Evolutionary conservation across 2,888 invertebrate species (phyloP).

Genomic region (Gnatocerus cornutus): DNA sequence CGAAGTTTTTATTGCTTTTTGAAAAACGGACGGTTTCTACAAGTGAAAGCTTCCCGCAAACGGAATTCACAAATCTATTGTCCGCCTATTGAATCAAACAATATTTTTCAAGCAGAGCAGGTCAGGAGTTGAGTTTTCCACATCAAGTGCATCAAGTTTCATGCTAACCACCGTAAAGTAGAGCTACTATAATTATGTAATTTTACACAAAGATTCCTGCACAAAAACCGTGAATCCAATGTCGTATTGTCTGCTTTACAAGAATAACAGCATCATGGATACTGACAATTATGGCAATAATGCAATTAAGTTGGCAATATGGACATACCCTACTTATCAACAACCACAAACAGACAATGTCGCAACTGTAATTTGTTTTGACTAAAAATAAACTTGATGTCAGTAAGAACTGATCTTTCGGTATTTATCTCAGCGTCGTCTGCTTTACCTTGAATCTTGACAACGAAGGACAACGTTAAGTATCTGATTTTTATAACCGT

Average conservation of each 20-base stretch:
- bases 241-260: background rate
- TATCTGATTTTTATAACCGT: background rate
- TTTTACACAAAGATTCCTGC: constrained; percentile 26
- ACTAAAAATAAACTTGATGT: constrained; percentile 38
- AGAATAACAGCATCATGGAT: constrained; percentile 25
- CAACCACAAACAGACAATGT: background rate
- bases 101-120: constrained; percentile 6
- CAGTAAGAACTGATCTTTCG: constrained; percentile 9
- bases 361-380: constrained; percentile 20
- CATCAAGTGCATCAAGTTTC: constrained; percentile 8
- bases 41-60: too few species aligned
- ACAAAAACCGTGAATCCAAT: constrained; percentile 27
- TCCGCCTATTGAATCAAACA: too few species aligned
- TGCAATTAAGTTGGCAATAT: constrained; percentile 16
- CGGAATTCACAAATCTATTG: too few species aligned
- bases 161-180: constrained; percentile 27
- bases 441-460: constrained; percentile 28
- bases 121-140: background rate
- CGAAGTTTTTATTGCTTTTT: too few species aligned
- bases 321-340: constrained; percentile 30
- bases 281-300: constrained; percentile 25
- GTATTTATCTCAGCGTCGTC: constrained; percentile 18
- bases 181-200: constrained; percentile 25
- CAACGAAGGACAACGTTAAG: constrained; percentile 16
- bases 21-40: too few species aligned